Percentiles rank a stretch among this genome's conserved stretches.
Conservation (phyloP, 2,888 invertebrate genomes). For the Cheilosia scutellata region DNA sequence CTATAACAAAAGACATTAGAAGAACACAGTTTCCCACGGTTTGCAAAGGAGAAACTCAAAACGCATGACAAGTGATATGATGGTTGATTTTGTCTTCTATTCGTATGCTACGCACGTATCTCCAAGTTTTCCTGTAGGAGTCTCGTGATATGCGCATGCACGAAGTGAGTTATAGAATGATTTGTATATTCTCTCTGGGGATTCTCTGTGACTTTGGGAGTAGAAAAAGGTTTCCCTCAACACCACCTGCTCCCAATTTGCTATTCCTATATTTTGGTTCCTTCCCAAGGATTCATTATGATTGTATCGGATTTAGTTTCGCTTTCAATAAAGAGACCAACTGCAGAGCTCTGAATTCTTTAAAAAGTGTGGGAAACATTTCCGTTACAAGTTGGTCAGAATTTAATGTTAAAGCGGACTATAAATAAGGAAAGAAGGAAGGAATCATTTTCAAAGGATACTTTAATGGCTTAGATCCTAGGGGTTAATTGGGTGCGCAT, state of each 20-base stretch:
- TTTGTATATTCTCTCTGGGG: constrained; percentile 48
- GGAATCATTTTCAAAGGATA: constrained; percentile 59
- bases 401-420: constrained; percentile 23
- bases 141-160: constrained; percentile 76
- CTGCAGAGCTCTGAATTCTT: constrained; percentile 42
- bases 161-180: constrained; percentile 63
- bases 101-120: constrained; percentile 68
- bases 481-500: constrained; percentile 71
- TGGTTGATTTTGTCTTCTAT: constrained; percentile 39
- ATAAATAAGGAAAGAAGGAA: constrained; percentile 11
- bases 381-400: constrained; percentile 74
- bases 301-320: constrained; percentile 56
- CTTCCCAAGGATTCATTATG: constrained; percentile 58
- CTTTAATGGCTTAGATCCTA: constrained; percentile 59
- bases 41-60: constrained; percentile 53
- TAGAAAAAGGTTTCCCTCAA: constrained; percentile 40
- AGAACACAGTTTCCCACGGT: constrained; percentile 65
- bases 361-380: constrained; percentile 72
- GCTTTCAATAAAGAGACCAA: constrained; percentile 48
- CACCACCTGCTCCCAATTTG: constrained; percentile 72
- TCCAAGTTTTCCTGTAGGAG: constrained; percentile 44
- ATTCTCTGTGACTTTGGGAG: constrained; percentile 25
- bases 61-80: constrained; percentile 67
- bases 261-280: constrained; percentile 45
- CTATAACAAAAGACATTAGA: constrained; percentile 42